These are phyloP conservation scores for Alviniconcha marisindica DNA, from an alignment of 1,140 invertebrate species.

Conservation along the genomic window DNA sequence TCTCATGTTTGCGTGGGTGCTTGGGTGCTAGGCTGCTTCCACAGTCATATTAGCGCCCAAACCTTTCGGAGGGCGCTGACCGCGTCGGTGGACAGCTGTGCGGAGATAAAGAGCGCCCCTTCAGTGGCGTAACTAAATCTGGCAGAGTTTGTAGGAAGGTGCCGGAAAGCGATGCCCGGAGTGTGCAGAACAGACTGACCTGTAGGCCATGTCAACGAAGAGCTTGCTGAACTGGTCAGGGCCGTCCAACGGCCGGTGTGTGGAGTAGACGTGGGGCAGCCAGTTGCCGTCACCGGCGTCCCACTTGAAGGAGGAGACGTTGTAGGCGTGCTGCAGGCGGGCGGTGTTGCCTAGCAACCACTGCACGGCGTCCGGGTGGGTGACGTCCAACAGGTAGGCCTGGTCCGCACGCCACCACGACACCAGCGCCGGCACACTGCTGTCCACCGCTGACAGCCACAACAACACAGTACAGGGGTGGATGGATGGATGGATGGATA, in stretches of 20 bases:
- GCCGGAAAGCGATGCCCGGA: too few species aligned
- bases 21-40: too few species aligned
- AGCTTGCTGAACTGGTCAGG: conserved; percentile 46
- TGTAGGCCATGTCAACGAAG: conserved; percentile 46
- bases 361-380: conserved; percentile 73
- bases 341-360: conserved; percentile 86
- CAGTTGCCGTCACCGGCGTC: conserved; percentile 94
- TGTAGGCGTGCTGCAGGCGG: conserved; percentile 78
- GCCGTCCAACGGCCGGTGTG: conserved; percentile 54
- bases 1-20: too few species aligned
- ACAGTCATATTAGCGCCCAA: too few species aligned
- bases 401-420: conserved; percentile 91
- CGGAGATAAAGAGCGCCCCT: too few species aligned
- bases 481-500: too few species aligned
- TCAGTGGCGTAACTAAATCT: too few species aligned
- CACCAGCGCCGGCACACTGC: conserved; percentile 79
- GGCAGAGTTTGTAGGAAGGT: too few species aligned
- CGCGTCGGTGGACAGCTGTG: too few species aligned
- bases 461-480: too few species aligned
- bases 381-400: conserved; percentile 68
- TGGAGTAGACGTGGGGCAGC: conserved; percentile 80
- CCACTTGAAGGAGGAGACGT: conserved; percentile 92
- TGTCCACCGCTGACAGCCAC: conserved; percentile 66
- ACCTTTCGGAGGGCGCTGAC: too few species aligned
- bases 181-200: too few species aligned